Evolutionary conservation across 2,797 vertebrate species (phyloP).

Genomic region (Gobio occitaniae): DNA sequence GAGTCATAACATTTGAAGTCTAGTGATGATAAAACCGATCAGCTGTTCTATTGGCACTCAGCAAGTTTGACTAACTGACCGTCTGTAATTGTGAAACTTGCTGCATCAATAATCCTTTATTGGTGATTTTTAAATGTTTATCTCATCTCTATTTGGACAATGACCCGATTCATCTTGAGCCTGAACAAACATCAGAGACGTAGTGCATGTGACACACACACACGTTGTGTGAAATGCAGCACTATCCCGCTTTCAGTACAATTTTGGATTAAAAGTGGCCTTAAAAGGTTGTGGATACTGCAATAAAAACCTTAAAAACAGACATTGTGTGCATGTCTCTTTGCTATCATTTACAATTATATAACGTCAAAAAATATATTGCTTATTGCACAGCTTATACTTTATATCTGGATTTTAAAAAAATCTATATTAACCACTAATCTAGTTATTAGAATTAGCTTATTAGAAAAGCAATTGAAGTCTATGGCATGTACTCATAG

Average conservation of each 20-base stretch:
- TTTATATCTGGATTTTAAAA: not conserved
- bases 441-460: not conserved
- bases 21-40: not conserved
- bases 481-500: not conserved
- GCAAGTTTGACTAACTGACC: not conserved
- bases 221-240: not conserved
- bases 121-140: constrained; percentile 7
- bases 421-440: not conserved
- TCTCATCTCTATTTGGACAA: not conserved
- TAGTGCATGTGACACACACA: not conserved
- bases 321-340: not conserved
- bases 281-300: not conserved
- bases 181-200: not conserved
- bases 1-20: not conserved
- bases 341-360: not conserved
- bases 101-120: constrained; percentile 8
- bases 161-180: not conserved
- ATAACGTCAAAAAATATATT: not conserved
- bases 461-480: not conserved
- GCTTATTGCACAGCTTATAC: not conserved
- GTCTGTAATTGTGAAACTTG: not conserved
- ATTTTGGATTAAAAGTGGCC: not conserved
- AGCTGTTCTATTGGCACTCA: not conserved
- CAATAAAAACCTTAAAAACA: not conserved
- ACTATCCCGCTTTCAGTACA: too few relatives aligned